phyloP scores from a whole-genome alignment of 2,797 vertebrate genomes.

The Pipistrellus nathusii region DNA sequence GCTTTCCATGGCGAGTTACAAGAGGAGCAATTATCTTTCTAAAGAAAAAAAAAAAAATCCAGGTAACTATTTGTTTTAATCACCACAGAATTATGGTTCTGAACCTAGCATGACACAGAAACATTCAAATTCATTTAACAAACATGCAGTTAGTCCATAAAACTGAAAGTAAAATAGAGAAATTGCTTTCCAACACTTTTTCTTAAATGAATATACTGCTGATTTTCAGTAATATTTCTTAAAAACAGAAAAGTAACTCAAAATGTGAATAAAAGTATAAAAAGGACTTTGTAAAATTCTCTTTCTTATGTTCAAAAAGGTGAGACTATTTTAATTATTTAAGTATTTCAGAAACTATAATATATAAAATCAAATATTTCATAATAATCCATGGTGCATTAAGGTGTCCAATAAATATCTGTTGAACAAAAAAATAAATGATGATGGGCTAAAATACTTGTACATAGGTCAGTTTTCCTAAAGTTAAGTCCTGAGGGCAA shows the following conservation, averaged over 20 bases:
- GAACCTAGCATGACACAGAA: not conserved
- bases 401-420: not conserved
- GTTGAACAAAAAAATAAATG: not conserved
- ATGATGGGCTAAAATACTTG: not conserved
- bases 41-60: conserved; percentile 57
- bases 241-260: not conserved
- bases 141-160: not conserved
- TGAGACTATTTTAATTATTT: not conserved
- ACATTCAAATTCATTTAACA: conserved; percentile 19
- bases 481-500: not conserved
- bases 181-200: not conserved
- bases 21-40: conserved; percentile 98
- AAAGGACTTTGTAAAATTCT: conserved; percentile 26
- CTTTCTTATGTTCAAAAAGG: not conserved
- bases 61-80: not conserved
- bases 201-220: not conserved
- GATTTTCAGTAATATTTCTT: not conserved
- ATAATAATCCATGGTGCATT: not conserved
- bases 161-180: not conserved
- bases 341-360: conserved; percentile 8
- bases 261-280: conserved; percentile 31
- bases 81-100: not conserved
- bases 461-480: not conserved
- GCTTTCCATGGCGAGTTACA: conserved; percentile 95
- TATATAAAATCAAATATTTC: not conserved